Base-by-base conservation (phyloP, 2,113 vertebrate genomes). In the Columba livia region DNA sequence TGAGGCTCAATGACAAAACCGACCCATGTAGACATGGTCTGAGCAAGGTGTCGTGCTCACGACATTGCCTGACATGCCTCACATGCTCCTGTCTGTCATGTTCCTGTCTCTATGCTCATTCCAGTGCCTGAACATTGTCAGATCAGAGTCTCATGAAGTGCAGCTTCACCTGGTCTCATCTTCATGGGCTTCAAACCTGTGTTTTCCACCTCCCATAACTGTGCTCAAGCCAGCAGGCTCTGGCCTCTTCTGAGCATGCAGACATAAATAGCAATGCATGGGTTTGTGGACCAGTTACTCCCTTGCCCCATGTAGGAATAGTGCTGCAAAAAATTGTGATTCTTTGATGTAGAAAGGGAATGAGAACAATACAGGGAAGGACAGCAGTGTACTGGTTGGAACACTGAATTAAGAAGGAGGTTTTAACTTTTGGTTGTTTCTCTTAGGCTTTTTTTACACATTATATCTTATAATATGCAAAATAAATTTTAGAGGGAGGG, bases 1-100 rank as follows among this genome's bases (percentile, higher is more conserved):
- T 44, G 51, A 50, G 28, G 12, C 9, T 9, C 13, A 54, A 14
- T 1, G 1, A 32, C 40, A 72, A 89, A 64, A 24, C 7, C 0
- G 0, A 23, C 14, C 2, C 47, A 26, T 31, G 44, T 11, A 47
- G 28, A 32, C 8, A 40, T n/a, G 5, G 10, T 50, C 47, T 51
- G 64, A 32, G 9, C 32, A 61, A 71, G 40, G 14, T 31, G 10
- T 23, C 34, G 11, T 3, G 6, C n/a, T 86, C 7, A 4, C 25
- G 58, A n/a, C 19, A 26, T 47, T 65, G 31, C 44, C 50, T 74
- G n/a, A 8, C 12, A 24, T 10, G n/a, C 60, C 44, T 74, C 61
- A 50, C 31, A 20, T 25, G 24, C 28, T 65, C 0, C 0, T 72
- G 58, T 34, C 31, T 61, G 40, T 64, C 60, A 6, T 9, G 17